A percentile compares a stretch with the other conserved stretches of the same genome.
Evolutionary conservation across 2,888 invertebrate genomes (phyloP).

Genomic region (Euspilapteryx auroguttella): DNA sequence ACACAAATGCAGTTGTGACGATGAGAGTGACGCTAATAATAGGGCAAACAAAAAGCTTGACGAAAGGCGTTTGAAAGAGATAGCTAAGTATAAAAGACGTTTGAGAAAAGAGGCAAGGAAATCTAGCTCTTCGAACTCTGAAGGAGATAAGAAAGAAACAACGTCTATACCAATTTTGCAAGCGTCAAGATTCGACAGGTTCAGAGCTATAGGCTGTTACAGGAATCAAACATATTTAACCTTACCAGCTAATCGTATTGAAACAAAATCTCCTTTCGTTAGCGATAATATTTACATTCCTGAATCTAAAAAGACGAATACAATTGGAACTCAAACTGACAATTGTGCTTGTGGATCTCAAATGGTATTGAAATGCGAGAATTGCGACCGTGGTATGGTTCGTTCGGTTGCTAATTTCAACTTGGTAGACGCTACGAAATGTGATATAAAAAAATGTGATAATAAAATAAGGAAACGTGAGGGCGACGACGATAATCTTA

Average conservation of each 20-base stretch:
- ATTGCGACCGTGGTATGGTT: constrained; percentile 29
- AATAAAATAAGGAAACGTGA: background rate
- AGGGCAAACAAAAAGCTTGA: constrained; percentile 32
- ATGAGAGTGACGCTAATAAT: constrained; percentile 71
- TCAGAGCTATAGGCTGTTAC: constrained; percentile 47
- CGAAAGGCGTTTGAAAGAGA: constrained; percentile 41
- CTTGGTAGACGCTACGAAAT: constrained; percentile 28
- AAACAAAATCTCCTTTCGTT: constrained; percentile 34
- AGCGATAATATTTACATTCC: constrained; percentile 19
- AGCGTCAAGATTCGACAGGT: constrained; percentile 46
- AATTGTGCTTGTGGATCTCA: constrained; percentile 36
- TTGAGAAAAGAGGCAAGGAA: constrained; percentile 45
- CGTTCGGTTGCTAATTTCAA: constrained; percentile 42
- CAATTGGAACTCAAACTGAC: constrained; percentile 43
- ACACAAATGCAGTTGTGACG: constrained; percentile 75
- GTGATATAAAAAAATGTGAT: constrained; percentile 26
- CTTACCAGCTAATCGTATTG: constrained; percentile 36
- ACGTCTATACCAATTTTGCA: constrained; percentile 54
- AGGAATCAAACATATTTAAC: constrained; percentile 49
- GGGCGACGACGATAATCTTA: constrained; percentile 17
- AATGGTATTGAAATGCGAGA: constrained; percentile 22
- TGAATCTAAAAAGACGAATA: constrained; percentile 32
- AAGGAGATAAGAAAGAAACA: constrained; percentile 22
- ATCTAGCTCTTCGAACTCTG: constrained; percentile 38
- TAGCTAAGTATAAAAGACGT: constrained; percentile 46